Conservation (phyloP, 2,888 invertebrate species). For the Arctia plantaginis region DNA sequence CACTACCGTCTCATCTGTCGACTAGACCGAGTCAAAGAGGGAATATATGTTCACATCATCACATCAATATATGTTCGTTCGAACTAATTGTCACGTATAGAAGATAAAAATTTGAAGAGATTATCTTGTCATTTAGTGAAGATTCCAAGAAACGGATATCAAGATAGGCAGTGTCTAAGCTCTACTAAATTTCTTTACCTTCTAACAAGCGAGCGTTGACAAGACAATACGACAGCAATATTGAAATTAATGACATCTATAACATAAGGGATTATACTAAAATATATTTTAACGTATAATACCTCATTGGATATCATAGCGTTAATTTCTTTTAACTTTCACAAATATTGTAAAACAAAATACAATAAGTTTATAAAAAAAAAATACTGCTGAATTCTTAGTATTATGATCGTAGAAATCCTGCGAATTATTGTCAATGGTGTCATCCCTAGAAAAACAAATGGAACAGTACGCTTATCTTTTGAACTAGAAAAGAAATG, state of each 20-base stretch:
- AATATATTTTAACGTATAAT: no score
- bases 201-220: not conserved
- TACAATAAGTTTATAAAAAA: no score
- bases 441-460: no score
- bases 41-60: constrained; percentile 40
- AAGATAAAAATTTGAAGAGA: constrained; percentile 49
- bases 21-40: constrained; percentile 41
- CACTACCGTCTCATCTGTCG: constrained; percentile 58
- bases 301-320: no score
- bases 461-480: no score
- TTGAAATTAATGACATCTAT: no score
- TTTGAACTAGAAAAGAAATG: no score
- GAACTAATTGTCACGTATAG: not conserved
- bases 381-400: not conserved
- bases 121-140: constrained; percentile 24
- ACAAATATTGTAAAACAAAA: no score
- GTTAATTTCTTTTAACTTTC: no score
- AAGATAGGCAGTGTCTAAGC: not conserved
- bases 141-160: not conserved
- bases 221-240: no score
- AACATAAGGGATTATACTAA: no score
- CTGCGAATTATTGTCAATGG: not conserved
- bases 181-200: not conserved
- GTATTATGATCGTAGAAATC: not conserved
- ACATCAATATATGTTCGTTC: no score